phyloP scores from a whole-genome alignment of 2,888 invertebrate species.

The Blastobasis adustella region DNA sequence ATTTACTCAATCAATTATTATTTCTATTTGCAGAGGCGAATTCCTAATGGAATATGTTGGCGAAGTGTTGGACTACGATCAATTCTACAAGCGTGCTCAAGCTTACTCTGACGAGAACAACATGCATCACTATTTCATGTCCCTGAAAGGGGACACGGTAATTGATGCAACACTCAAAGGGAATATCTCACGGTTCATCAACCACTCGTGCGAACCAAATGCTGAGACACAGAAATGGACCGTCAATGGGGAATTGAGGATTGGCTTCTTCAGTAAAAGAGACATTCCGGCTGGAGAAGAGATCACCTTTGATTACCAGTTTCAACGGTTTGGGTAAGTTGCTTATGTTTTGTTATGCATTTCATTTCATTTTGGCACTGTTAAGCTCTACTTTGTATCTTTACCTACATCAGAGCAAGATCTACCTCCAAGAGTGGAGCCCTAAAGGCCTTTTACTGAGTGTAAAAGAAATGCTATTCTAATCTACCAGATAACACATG shows the following conservation, averaged over 20 bases:
- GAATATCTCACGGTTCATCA: constrained; percentile 97
- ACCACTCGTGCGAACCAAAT: constrained; percentile 99
- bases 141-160: constrained; percentile 86
- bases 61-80: constrained; percentile 93
- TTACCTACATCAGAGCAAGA: too few relatives aligned
- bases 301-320: constrained; percentile 98
- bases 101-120: constrained; percentile 93
- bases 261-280: constrained; percentile 96
- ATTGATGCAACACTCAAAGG: constrained; percentile 98
- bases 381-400: too few relatives aligned
- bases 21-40: constrained; percentile 79
- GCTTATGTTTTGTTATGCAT: not conserved
- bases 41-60: constrained; percentile 99
- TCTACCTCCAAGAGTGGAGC: too few relatives aligned
- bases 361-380: too few relatives aligned
- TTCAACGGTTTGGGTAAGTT: constrained; percentile 93
- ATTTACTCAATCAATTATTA: not conserved
- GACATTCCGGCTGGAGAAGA: constrained; percentile 92
- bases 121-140: constrained; percentile 98
- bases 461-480: too few relatives aligned
- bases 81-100: constrained; percentile 91
- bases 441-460: too few relatives aligned
- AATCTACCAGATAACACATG: too few relatives aligned
- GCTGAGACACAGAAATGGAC: constrained; percentile 99
- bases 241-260: constrained; percentile 92